Conservation (phyloP, 2,888 invertebrate genomes). For the Priapulus caudatus region DNA sequence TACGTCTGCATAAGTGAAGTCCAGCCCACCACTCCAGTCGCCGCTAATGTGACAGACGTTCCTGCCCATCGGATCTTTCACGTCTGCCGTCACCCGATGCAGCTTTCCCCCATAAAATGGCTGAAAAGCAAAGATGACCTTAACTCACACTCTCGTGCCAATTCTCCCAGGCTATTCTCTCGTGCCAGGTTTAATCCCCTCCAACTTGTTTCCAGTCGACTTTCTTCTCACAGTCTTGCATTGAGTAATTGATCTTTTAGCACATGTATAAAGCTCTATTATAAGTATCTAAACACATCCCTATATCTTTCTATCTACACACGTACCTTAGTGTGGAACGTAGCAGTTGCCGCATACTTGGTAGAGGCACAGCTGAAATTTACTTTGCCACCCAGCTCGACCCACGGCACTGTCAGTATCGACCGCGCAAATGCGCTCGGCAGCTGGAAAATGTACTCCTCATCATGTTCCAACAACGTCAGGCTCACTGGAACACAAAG, state of each 20-base stretch:
- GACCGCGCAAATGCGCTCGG: slow-evolving; percentile 44
- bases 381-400: slow-evolving; percentile 43
- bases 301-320: too few relatives aligned
- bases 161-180: too few relatives aligned
- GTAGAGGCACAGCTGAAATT: slow-evolving; percentile 38
- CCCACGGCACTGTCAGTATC: slow-evolving; percentile 44
- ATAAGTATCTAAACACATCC: too few relatives aligned
- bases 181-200: too few relatives aligned
- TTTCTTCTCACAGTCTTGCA: too few relatives aligned
- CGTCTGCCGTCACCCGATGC: slow-evolving; percentile 42
- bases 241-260: too few relatives aligned
- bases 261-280: too few relatives aligned
- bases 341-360: slow-evolving; percentile 37
- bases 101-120: slow-evolving; percentile 45
- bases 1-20: slow-evolving; percentile 40
- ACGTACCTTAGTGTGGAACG: slow-evolving; percentile 43
- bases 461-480: slow-evolving; percentile 30
- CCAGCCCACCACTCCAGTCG: slow-evolving; percentile 42
- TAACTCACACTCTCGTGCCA: background rate
- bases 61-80: slow-evolving; percentile 36
- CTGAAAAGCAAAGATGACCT: slow-evolving; percentile 29
- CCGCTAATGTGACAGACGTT: slow-evolving; percentile 39
- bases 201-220: too few relatives aligned
- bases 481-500: slow-evolving; percentile 29
- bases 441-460: slow-evolving; percentile 40